These are phyloP conservation scores for Hypselothyrea guttata DNA, from an alignment of 2,888 invertebrate species.

Conservation along the genomic window DNA sequence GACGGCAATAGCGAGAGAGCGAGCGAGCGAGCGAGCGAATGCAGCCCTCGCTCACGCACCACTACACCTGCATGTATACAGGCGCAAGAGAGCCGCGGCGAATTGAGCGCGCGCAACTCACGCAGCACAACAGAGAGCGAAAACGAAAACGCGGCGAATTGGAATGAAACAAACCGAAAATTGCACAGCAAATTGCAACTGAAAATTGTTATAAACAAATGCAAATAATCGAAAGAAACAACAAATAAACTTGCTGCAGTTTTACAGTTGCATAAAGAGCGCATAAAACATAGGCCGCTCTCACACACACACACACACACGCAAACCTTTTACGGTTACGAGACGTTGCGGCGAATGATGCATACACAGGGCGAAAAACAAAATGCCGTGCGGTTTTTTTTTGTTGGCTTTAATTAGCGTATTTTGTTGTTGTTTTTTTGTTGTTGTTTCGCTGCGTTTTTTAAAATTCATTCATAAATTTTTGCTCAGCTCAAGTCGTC, in stretches of 20 bases:
- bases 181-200: too few relatives aligned
- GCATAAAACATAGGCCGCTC: too few relatives aligned
- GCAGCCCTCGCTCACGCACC: slow-evolving; percentile 30
- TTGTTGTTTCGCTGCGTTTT: slow-evolving; percentile 38
- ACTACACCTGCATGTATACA: slow-evolving; percentile 68
- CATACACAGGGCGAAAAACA: slow-evolving; percentile 64
- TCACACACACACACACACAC: too few relatives aligned
- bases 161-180: too few relatives aligned
- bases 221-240: too few relatives aligned
- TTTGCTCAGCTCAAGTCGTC: too few relatives aligned
- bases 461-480: slow-evolving; percentile 65
- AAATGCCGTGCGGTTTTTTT: slow-evolving; percentile 39
- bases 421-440: slow-evolving; percentile 24
- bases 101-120: slow-evolving; percentile 46
- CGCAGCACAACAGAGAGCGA: slow-evolving; percentile 4
- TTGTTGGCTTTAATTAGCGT: slow-evolving; percentile 13
- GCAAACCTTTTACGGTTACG: slow-evolving; percentile 5
- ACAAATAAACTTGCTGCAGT: too few relatives aligned
- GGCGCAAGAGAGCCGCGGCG: slow-evolving; percentile 38
- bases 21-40: slow-evolving; percentile 28
- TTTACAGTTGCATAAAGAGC: too few relatives aligned
- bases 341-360: slow-evolving; percentile 45
- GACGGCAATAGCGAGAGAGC: slow-evolving; percentile 42
- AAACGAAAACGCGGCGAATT: slow-evolving; percentile 35
- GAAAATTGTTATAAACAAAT: too few relatives aligned